Evolutionary conservation across 2,113 vertebrate species (phyloP).

Genomic region (Xenopus laevis): DNA sequence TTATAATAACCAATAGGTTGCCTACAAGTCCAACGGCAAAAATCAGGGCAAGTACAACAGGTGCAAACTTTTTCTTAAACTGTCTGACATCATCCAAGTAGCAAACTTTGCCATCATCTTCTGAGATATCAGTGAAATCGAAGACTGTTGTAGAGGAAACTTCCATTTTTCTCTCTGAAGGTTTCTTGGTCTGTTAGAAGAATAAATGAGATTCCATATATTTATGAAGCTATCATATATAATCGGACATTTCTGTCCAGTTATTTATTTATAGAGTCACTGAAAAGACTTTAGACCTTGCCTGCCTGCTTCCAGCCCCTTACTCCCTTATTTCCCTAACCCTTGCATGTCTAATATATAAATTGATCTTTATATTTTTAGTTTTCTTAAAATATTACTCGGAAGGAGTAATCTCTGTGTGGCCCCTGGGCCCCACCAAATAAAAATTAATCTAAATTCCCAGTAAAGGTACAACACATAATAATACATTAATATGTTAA

Average conservation of each 20-base stretch:
- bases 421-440: background rate
- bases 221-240: background rate
- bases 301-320: too few relatives aligned
- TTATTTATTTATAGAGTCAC: too few relatives aligned
- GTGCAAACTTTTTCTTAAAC: constrained; percentile 61
- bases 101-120: background rate
- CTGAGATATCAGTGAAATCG: background rate
- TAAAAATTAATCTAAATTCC: background rate
- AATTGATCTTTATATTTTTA: too few relatives aligned
- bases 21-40: constrained; percentile 77
- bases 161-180: background rate
- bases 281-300: too few relatives aligned
- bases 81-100: constrained; percentile 50
- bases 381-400: background rate
- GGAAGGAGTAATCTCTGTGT: background rate
- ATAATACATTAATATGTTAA: background rate
- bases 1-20: constrained; percentile 80
- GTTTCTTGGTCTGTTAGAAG: background rate
- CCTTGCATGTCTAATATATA: background rate
- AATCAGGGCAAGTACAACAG: constrained; percentile 69
- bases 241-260: too few relatives aligned
- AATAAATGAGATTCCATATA: background rate
- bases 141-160: background rate
- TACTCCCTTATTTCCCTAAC: background rate
- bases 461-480: background rate